A percentile compares a stretch with the other conserved stretches of the same genome.
phyloP scores from a whole-genome alignment of 2,888 invertebrate species.

The Cheiracanthium punctorium region DNA sequence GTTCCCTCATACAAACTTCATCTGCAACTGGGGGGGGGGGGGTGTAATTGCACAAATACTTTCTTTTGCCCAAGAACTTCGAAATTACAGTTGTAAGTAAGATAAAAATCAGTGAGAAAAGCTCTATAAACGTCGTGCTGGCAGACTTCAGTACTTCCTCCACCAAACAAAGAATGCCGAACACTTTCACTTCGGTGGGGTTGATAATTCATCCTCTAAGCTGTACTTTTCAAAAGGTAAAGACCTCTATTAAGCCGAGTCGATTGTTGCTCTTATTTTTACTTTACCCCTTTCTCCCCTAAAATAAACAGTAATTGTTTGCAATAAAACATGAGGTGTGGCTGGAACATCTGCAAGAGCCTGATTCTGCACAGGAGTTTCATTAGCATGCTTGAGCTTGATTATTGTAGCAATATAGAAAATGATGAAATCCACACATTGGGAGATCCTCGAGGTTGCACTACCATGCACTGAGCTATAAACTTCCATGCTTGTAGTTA shows the following conservation, averaged over 20 bases:
- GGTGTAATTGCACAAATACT: background rate
- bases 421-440: no score
- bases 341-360: background rate
- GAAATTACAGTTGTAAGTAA: background rate
- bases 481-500: no score
- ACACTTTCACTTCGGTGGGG: background rate
- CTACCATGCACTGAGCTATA: no score
- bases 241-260: background rate
- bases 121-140: background rate
- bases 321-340: background rate
- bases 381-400: no score
- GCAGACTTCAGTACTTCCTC: background rate
- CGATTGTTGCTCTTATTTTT: background rate
- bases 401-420: no score
- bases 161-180: background rate
- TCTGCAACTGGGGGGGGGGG: background rate
- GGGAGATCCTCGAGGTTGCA: no score
- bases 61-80: background rate
- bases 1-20: background rate
- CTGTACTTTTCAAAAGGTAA: background rate
- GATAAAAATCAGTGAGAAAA: background rate
- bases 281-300: background rate
- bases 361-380: background rate
- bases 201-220: background rate
- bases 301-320: background rate